Evolutionary conservation across 30 jellyfish, hydroid and myxozoan genomes (phyloP), one percentile per base, ranked within the genome.

Genomic region (Haliclystus octoradiatus): DNA sequence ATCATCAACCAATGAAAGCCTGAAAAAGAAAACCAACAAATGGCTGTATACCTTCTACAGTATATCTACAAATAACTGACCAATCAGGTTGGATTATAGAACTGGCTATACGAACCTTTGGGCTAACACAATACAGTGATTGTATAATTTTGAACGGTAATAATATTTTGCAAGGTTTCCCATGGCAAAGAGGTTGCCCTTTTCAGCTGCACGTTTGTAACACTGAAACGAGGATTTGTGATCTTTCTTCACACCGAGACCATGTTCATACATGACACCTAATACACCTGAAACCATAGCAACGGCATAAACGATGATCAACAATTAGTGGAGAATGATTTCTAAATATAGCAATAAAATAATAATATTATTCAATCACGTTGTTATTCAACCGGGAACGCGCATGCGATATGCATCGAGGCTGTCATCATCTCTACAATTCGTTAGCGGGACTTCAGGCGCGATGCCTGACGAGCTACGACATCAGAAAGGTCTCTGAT

Each of bases 121-220:
- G 26, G 95, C 78, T 51, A 77, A 68, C 32, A 70, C 95, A 3
- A 70, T 74, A 26, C 95, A 83, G 77, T 69, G 74, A 29, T 71
- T 89, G 80, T 52, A 89, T 73, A 89, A 62, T 73, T 89, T 81
- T 52, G 40, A 71, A 35, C 52, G 66, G 88, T 75, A 89, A 61
- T 89, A 89, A 15, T 49, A 77, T 15, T 66, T 51, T 15, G 98
- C 83, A 60, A 89, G 63, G 33, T 82, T 71, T 0, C 98, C 98
- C 75, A 82, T 89, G 15, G 98, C 95, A 64, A 67, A 89, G 19
- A 89, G 51, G 66, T 78, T 82, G n/a, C 98, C 98, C 30, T 83
- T 68, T 33, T 76, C 95, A 2, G 98, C 92, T 14, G 98, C 98
- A 47, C 66, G 33, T 70, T 89, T 89, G 63, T 71, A 74, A 70